Conservation (phyloP, 2,797 vertebrate species). For the Semaprochilodus insignis region DNA sequence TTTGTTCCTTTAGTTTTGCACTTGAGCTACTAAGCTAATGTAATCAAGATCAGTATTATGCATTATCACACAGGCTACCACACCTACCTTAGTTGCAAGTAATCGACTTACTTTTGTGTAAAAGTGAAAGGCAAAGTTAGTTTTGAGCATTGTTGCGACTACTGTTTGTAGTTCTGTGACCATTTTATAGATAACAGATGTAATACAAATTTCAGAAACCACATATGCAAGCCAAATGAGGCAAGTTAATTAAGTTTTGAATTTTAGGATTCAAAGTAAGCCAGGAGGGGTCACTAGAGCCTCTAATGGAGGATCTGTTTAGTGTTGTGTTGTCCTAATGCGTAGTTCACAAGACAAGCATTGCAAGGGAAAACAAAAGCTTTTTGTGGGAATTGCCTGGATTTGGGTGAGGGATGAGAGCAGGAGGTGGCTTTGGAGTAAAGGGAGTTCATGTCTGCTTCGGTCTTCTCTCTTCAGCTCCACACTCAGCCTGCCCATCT, state of each 20-base stretch:
- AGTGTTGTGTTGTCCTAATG: background rate
- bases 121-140: no score
- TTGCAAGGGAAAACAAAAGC: background rate
- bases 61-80: no score
- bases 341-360: conserved; percentile 7
- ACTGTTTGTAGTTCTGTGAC: background rate
- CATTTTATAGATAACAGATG: no score
- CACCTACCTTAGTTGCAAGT: no score
- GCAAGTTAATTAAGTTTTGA: no score
- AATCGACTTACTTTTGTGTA: no score
- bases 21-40: no score
- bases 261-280: background rate
- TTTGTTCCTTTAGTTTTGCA: background rate
- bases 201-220: background rate
- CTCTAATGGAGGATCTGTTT: background rate
- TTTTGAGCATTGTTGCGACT: background rate
- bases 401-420: background rate
- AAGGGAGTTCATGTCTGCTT: background rate
- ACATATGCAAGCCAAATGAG: background rate
- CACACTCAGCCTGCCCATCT: conserved; percentile 59
- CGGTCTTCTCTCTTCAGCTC: background rate
- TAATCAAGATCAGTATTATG: no score
- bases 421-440: background rate
- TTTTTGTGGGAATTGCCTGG: background rate
- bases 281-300: background rate